Conservation (phyloP, 2,113 vertebrate species). For the Rostratula benghalensis region DNA sequence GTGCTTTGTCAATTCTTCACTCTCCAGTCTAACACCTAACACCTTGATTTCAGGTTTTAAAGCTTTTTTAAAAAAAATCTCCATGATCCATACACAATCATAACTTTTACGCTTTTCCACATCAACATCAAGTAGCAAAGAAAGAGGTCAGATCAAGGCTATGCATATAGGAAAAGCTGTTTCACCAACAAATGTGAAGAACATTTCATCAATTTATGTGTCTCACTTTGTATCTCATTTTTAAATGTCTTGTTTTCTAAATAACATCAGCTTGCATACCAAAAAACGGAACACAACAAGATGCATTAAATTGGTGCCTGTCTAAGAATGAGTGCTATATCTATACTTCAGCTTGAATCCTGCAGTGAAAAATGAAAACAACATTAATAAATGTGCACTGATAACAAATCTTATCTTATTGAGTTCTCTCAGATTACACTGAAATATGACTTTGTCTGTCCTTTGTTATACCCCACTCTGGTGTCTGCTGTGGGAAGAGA, state of each 20-base stretch:
- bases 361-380: neutral
- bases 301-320: neutral
- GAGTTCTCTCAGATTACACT: neutral
- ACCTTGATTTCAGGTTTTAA: neutral
- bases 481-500: neutral
- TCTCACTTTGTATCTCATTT: neutral
- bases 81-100: no score
- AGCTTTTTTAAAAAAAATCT: neutral
- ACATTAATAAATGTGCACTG: conserved; percentile 16
- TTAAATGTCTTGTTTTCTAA: neutral
- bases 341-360: neutral
- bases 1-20: neutral
- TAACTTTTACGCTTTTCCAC: neutral
- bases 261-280: neutral
- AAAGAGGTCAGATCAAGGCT: neutral
- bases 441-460: conserved; percentile 19
- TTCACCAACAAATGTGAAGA: neutral
- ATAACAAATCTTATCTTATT: neutral
- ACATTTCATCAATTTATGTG: neutral
- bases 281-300: neutral
- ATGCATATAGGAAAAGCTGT: neutral
- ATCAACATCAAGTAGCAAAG: neutral
- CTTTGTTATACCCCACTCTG: neutral
- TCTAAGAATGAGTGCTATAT: neutral
- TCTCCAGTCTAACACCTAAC: neutral